Evolutionary conservation across 2,888 invertebrate species (phyloP), one percentile per base, ranked within the genome.

Genomic region (Sinotaia quadrata): DNA sequence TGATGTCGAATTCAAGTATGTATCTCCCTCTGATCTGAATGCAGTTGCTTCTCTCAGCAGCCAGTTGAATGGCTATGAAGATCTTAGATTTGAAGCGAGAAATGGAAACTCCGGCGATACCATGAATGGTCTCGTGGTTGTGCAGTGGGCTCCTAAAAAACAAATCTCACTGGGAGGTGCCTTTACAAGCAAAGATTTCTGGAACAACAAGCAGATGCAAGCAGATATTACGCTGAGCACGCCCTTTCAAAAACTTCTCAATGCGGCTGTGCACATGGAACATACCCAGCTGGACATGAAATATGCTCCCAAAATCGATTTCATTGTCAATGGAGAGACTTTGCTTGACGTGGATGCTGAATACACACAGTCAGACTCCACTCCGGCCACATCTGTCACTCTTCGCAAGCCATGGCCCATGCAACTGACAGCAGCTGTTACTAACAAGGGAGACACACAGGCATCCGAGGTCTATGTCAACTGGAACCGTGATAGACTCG

Each of bases 401-500:
- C 68, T 80, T 58, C 71, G 73, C 41, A 72, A 75, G 15, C 83
- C 83, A 54, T 60, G 73, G 65, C 73, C 75, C 34, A 78, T 81
- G 79, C 74, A 78, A 62, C 73, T 75, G 52, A 73, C 69, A 7
- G 69, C 76, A 21, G 73, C 60, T 24, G 69, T 72, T 27, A 62
- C 68, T 31, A 74, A 73, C 33, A 72, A 76, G 51, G 74, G 73
- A 15, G 71, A 79, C 41, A 77, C 73, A 49, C 72, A 75, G 24
- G 74, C 73, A 34, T 77, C 68, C 8, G 80, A 82, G 29, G 56
- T 81, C 8, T 71, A 67, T 24, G 60, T 83, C 41, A 83, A 85
- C 78, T 87, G 86, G 87, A 75, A 73, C 65, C 69, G 81, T 36
- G 61, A 69, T 24, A 72, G 78, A 4, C 27, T 54, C 3, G 70